Evolutionary conservation across 2,888 invertebrate species (phyloP), one percentile per base, ranked within the genome.

Genomic region (Lepidochitona cinerea): DNA sequence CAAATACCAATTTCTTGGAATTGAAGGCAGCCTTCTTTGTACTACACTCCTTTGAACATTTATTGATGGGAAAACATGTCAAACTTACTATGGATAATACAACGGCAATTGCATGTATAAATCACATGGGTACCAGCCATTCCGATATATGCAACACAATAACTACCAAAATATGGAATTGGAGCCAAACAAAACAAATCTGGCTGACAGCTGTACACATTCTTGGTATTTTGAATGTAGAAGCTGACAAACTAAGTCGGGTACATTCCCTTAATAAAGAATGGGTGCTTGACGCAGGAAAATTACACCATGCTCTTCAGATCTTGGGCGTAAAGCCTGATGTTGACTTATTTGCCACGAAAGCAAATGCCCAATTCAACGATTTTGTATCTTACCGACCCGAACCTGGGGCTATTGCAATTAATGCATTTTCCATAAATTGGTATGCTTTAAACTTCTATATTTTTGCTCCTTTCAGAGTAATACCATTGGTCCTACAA

Each of bases 311-410:
- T 26, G n/a, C 18, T 18, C n/a, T 68, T 6, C n/a, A 29, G 3
- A 54, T n/a, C 6, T 37, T 71, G 29, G 18, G n/a, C n/a, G 72
- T 64, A 6, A 67, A 37, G n/a, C 49, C 65, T 9, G 67, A 71
- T 18, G 37, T 71, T 41, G 72, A 71, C 32, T 49, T 71, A 37
- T 71, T 71, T 71, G 72, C 72, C 29, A 67, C 72, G 5, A 71
- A 67, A 29, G n/a, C 49, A n/a, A 71, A 71, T 49, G 32, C 26
- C n/a, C 66, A 71, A 41, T 12, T 65, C 18, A 9, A 32, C 18
- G 14, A 7, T n/a, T 71, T 52, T 65, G 35, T 23, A 18, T 66
- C 72, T 9, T 71, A 59, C 41, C 26, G 52, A 18, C 72, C 67
- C 23, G 72, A 67, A n/a, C 66, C 66, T 18, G 66, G 33, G n/a